A percentile compares a stretch with the other conserved stretches of the same genome.
Evolutionary conservation across 2,888 invertebrate genomes (phyloP).

Genomic region (Hedya salicella): DNA sequence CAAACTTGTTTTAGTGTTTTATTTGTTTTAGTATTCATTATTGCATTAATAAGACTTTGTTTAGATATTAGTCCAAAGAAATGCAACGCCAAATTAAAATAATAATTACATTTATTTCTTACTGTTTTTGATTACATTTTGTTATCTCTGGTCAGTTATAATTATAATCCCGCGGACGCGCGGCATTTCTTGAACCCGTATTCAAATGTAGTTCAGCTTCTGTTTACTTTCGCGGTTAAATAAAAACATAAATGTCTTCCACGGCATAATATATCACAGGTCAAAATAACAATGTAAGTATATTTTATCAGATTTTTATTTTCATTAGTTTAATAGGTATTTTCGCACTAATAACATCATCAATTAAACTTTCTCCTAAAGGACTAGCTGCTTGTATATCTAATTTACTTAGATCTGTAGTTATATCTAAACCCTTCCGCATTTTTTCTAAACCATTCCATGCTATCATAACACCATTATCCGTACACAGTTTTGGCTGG

Average conservation of each 20-base stretch:
- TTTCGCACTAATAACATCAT: conserved; percentile 82
- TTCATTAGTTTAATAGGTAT: conserved; percentile 78
- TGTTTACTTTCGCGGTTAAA: too few relatives aligned
- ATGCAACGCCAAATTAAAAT: too few relatives aligned
- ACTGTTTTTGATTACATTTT: too few relatives aligned
- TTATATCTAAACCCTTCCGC: conserved; percentile 79
- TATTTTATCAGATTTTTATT: conserved; percentile 52
- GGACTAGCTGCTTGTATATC: conserved; percentile 86
- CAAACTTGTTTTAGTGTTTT: too few relatives aligned
- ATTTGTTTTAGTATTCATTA: too few relatives aligned
- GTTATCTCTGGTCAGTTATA: background rate
- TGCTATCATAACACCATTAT: conserved; percentile 99
- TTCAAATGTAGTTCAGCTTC: background rate
- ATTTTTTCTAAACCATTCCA: conserved; percentile 98
- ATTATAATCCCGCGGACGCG: background rate
- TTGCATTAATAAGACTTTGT: too few relatives aligned
- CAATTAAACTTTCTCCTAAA: conserved; percentile 86
- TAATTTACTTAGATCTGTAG: conserved; percentile 86
- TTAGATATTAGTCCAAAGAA: too few relatives aligned
- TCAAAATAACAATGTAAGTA: background rate
- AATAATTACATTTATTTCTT: too few relatives aligned
- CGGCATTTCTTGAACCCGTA: background rate
- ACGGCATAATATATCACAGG: background rate
- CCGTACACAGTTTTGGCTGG: conserved; percentile 94
- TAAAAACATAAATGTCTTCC: too few relatives aligned